Conservation (phyloP, 2,888 invertebrate genomes). For the Ormyrus labotus region DNA sequence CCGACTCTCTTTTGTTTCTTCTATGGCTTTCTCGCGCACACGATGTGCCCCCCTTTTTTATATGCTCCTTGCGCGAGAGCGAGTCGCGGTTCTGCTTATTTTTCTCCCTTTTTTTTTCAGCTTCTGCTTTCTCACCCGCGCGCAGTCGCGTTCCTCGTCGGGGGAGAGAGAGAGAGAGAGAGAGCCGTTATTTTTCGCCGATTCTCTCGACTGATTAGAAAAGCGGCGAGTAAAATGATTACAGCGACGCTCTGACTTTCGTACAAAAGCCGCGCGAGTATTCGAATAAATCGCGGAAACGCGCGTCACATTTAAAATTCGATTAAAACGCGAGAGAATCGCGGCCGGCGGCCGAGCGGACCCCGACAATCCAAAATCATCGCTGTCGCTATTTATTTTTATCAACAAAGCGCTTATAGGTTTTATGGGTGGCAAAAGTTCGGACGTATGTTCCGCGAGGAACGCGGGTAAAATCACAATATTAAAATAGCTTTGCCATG, state of each 20-base stretch:
- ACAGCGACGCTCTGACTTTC: no score
- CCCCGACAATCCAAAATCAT: constrained; percentile 39
- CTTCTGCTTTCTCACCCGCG: no score
- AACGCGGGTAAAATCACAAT: constrained; percentile 41
- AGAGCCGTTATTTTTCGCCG: no score
- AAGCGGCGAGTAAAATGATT: no score
- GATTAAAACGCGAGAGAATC: constrained; percentile 19
- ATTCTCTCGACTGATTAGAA: no score
- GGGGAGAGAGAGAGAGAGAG: no score
- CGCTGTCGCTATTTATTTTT: constrained; percentile 34
- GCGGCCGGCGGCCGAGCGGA: constrained; percentile 10
- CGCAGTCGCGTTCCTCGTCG: no score
- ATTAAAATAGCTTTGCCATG: constrained; percentile 45
- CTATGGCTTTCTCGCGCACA: constrained; percentile 1
- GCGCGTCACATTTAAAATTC: neutral
- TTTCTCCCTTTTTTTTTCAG: neutral
- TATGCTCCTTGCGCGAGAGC: neutral
- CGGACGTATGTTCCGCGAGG: constrained; percentile 4
- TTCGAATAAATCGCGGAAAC: neutral
- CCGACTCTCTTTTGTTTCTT: constrained; percentile 36
- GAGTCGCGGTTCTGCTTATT: neutral
- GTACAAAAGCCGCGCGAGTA: no score
- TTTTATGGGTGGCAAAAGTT: constrained; percentile 34
- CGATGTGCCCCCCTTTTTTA: constrained; percentile 6
- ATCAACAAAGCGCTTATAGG: constrained; percentile 30